phyloP scores from a whole-genome alignment of 2,888 invertebrate genomes.

The Lepidocyrtoides sp. region DNA sequence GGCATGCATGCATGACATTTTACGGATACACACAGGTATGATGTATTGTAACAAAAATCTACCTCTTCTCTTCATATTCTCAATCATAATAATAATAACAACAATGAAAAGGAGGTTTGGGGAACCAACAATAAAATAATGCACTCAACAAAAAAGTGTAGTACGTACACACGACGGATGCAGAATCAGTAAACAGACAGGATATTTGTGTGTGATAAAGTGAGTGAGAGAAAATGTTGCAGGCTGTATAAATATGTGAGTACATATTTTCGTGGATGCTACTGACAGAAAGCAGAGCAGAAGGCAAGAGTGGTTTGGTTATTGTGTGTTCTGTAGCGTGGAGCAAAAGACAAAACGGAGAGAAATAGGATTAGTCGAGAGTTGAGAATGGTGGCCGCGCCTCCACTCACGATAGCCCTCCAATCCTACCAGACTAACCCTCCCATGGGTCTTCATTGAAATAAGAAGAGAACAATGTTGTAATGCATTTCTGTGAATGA shows the following conservation, averaged over 20 bases:
- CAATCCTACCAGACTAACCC: conserved; percentile 83
- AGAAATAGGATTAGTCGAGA: conserved; percentile 84
- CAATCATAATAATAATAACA: not conserved
- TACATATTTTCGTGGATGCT: not conserved
- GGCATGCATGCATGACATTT: not conserved
- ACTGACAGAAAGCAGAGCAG: conserved; percentile 50
- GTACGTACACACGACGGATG: not conserved
- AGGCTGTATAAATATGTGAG: not conserved
- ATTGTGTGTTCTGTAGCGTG: not conserved
- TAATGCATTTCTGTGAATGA: conserved; percentile 41
- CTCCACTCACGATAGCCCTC: conserved; percentile 84
- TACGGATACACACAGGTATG: not conserved
- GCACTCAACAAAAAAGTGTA: not conserved
- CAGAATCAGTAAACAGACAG: conserved; percentile 32
- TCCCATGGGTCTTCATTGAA: conserved; percentile 83
- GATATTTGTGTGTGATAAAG: not conserved
- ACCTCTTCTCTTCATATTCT: not conserved
- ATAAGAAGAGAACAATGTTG: conserved; percentile 62
- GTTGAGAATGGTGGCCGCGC: conserved; percentile 83
- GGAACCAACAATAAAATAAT: not conserved
- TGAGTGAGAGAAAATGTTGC: not conserved
- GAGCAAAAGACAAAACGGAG: conserved; percentile 61
- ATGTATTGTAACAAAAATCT: not conserved
- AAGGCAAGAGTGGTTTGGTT: conserved; percentile 32
- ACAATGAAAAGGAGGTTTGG: not conserved